Evolutionary conservation across 2,113 vertebrate genomes (phyloP).

Genomic region (Vireo altiloquus): DNA sequence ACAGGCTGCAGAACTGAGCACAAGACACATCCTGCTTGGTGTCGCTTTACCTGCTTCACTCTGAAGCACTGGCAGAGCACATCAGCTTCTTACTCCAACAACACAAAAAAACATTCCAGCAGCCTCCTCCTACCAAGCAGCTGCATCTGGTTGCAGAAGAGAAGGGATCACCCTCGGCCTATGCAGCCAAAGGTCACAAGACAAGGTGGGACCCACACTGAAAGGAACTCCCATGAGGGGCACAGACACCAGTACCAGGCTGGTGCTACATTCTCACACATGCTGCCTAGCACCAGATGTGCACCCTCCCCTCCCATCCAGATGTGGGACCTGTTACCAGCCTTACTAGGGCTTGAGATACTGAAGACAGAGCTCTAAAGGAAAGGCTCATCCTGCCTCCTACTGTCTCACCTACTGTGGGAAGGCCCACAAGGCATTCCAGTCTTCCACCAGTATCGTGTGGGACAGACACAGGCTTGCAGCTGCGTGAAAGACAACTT

Average conservation of each 20-base stretch:
- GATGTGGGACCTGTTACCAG: background rate
- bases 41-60: background rate
- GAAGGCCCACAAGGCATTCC: background rate
- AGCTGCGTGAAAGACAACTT: background rate
- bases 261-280: background rate
- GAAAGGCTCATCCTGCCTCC: background rate
- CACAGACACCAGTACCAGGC: background rate
- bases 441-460: background rate
- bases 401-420: background rate
- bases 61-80: background rate
- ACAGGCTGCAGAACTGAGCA: background rate
- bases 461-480: background rate
- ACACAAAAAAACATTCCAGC: background rate
- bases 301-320: background rate
- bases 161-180: background rate
- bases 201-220: background rate
- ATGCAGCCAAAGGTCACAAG: background rate
- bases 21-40: accelerated
- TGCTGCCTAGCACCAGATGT: background rate
- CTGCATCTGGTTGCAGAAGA: background rate
- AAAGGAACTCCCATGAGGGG: background rate
- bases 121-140: background rate
- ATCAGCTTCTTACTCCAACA: background rate
- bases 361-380: background rate
- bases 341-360: background rate